phyloP scores from a whole-genome alignment of 2,797 vertebrate species.

The Parotocinclus haroldoi region DNA sequence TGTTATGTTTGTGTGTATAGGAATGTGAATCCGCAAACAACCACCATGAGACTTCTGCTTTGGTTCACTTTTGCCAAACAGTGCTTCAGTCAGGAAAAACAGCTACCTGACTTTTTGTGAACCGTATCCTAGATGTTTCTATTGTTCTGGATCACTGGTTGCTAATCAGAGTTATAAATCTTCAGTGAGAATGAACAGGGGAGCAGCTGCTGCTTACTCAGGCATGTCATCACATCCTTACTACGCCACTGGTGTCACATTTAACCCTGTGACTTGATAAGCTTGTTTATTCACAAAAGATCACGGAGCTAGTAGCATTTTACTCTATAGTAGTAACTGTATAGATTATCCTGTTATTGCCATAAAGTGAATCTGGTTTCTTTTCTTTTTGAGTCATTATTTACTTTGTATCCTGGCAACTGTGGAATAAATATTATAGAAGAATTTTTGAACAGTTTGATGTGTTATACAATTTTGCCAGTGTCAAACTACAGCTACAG shows the following conservation, averaged over 20 bases:
- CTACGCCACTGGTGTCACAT: slow-evolving; percentile 21
- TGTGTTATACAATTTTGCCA: not conserved
- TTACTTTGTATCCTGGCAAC: slow-evolving; percentile 9
- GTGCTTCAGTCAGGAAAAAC: not conserved
- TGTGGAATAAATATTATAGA: no score
- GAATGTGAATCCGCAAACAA: no score
- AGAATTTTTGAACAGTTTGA: slow-evolving; percentile 2
- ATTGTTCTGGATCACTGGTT: slow-evolving; percentile 47
- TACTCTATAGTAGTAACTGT: slow-evolving; percentile 6
- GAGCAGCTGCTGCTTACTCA: slow-evolving; percentile 42
- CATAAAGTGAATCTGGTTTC: slow-evolving; percentile 35
- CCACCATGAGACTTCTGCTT: no score
- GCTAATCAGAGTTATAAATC: slow-evolving; percentile 53
- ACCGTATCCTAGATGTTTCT: slow-evolving; percentile 30
- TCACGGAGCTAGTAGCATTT: slow-evolving; percentile 26
- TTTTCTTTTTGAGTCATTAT: slow-evolving; percentile 21
- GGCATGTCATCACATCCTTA: slow-evolving; percentile 40
- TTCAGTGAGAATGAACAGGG: slow-evolving; percentile 43
- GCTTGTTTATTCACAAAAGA: slow-evolving; percentile 16
- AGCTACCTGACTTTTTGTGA: slow-evolving; percentile 23
- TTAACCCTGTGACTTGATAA: not conserved
- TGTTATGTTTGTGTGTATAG: no score
- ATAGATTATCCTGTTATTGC: slow-evolving; percentile 12
- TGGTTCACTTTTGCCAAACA: slow-evolving; percentile 1
- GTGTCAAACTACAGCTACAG: slow-evolving; percentile 4